These are phyloP conservation scores for Rhipidura dahli DNA, from an alignment of 2,113 vertebrate genomes.

Conservation along the genomic window DNA sequence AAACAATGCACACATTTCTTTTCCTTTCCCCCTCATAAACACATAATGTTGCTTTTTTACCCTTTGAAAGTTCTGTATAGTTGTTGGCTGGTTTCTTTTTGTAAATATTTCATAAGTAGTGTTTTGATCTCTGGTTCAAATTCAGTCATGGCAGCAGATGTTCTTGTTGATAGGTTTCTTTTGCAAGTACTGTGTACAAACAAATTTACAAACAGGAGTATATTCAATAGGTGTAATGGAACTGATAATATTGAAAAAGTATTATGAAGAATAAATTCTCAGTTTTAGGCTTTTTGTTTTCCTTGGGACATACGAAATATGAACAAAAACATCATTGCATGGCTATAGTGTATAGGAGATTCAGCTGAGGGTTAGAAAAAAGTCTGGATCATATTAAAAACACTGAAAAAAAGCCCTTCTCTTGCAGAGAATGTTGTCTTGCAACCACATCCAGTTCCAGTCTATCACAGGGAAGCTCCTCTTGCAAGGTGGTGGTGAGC, in stretches of 20 bases:
- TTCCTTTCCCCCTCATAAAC: background rate
- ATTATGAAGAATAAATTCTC: background rate
- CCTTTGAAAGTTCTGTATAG: background rate
- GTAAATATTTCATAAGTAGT: slow-evolving; percentile 14
- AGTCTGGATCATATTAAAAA: background rate
- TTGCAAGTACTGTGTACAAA: background rate
- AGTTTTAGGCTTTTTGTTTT: background rate
- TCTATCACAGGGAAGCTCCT: background rate
- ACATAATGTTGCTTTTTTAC: background rate
- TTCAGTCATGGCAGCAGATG: background rate
- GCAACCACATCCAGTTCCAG: background rate
- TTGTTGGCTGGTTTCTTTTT: background rate
- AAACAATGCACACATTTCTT: background rate
- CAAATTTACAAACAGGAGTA: background rate
- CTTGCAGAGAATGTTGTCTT: background rate
- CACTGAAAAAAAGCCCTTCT: background rate
- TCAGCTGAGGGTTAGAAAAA: background rate
- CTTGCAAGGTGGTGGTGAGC: background rate
- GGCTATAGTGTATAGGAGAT: background rate
- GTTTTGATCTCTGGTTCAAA: slow-evolving; percentile 38
- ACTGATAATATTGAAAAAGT: background rate
- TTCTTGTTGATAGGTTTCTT: background rate
- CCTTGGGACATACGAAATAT: background rate
- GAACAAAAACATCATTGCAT: background rate
- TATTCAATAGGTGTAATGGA: background rate